Conservation (phyloP, 2,113 vertebrate species). For the Podilymbus podiceps region DNA sequence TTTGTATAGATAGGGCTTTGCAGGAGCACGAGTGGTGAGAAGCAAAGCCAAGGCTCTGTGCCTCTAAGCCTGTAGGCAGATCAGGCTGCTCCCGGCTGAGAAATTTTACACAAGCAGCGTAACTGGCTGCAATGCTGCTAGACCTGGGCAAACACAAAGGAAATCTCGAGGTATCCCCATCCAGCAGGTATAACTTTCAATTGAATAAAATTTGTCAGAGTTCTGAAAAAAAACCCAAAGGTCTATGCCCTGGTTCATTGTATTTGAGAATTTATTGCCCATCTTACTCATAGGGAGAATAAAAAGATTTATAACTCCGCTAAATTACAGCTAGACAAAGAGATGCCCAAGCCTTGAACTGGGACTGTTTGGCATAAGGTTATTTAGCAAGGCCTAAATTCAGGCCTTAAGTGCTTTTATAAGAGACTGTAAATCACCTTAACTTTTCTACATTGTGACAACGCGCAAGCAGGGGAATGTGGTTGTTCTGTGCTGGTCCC, state of each 20-base stretch:
- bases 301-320: not conserved
- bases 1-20: not conserved
- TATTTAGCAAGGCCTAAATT: not conserved
- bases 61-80: too few species aligned
- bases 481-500: not conserved
- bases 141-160: not conserved
- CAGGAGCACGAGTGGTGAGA: fast-evolving
- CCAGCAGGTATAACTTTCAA: not conserved
- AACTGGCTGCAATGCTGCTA: not conserved
- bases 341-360: not conserved
- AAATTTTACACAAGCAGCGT: not conserved
- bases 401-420: not conserved
- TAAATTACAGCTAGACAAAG: not conserved
- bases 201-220: not conserved
- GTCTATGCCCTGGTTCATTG: not conserved
- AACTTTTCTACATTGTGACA: not conserved
- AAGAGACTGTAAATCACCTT: not conserved
- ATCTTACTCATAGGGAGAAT: fast-evolving
- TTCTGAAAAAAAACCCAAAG: not conserved
- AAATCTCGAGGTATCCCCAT: not conserved
- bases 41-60: not conserved
- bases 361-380: not conserved
- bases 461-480: not conserved
- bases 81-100: not conserved
- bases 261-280: not conserved